Conservation (phyloP, 1,140 invertebrate species). For the Anagrus nilaparvatae region DNA sequence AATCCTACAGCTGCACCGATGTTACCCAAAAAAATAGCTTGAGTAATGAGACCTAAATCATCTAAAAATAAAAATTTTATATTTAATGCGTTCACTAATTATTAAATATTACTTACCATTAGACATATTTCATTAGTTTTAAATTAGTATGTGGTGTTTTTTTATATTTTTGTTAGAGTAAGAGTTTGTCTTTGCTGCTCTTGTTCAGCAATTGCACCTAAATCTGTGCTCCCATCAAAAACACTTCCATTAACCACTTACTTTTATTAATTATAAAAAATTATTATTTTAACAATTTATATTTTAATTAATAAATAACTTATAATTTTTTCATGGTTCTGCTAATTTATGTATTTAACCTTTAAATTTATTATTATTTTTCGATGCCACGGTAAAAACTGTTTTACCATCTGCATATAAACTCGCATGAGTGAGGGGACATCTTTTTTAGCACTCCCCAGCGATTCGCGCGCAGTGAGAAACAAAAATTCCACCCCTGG, state of each 20-base stretch:
- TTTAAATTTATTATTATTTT: no score
- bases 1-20: slow-evolving; percentile 82
- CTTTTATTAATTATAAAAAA: slow-evolving; percentile 4
- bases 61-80: slow-evolving; percentile 42
- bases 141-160: slow-evolving; percentile 26
- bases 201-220: slow-evolving; percentile 43
- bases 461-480: no score
- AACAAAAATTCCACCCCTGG: no score
- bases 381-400: no score
- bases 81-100: slow-evolving; percentile 2
- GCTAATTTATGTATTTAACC: no score
- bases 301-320: background rate
- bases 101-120: slow-evolving; percentile 46
- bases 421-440: no score
- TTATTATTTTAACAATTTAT: background rate
- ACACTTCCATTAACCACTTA: slow-evolving; percentile 35
- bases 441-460: no score
- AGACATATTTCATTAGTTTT: slow-evolving; percentile 50
- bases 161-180: slow-evolving; percentile 19
- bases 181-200: slow-evolving; percentile 29
- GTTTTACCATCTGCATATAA: no score
- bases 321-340: no score
- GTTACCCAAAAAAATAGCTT: slow-evolving; percentile 81
- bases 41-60: slow-evolving; percentile 67
- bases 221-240: slow-evolving; percentile 41